Evolutionary conservation across 2,113 vertebrate species (phyloP), one percentile per base, ranked within the genome.

Genomic region (Alouatta palliata): DNA sequence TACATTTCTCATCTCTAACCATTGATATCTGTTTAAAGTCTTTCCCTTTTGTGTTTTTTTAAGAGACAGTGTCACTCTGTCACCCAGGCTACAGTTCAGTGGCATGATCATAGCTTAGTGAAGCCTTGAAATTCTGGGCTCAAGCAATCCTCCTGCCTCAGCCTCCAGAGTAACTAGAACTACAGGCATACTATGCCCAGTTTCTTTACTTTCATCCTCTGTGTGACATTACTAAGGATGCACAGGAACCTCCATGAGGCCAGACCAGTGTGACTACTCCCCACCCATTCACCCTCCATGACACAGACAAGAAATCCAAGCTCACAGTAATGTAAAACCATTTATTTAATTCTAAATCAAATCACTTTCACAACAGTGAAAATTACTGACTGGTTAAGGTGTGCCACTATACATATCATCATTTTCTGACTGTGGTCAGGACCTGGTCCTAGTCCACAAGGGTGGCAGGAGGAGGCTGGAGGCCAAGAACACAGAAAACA

Each of bases 291-390:
- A 68, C 35, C 8, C 30, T 25, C 54, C 61, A 6, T 20, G 25
- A 71, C 58, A 90, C 6, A 96, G n/a, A 90, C 47, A 95, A 21
- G n/a, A 86, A 97, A 66, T 61, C 83, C 92, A 95, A 84, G 32
- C 54, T 81, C 40, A 71, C 11, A 14, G 1, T 96, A 98, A 98
- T 98, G 98, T 98, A 99, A 99, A 99, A 99, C 98, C 98, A 96
- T 98, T 98, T 98, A 96, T 98, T 98, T 98, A 98, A 98, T 99
- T 98, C 98, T 98, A 98, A 98, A 98, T 98, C 98, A 98, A 98
- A 98, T 98, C 97, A 98, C 98, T 99, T 98, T 98, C 98, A 99
- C 98, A 98, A 98, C 98, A 98, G 98, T 98, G 99, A 99, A 98
- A 99, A 99, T 98, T 96, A 98, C 97, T 98, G 98, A 98, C 97